Evolutionary conservation across 2,113 vertebrate species (phyloP), one percentile per base, ranked within the genome.

Genomic region (Opisthocomus hoazin): DNA sequence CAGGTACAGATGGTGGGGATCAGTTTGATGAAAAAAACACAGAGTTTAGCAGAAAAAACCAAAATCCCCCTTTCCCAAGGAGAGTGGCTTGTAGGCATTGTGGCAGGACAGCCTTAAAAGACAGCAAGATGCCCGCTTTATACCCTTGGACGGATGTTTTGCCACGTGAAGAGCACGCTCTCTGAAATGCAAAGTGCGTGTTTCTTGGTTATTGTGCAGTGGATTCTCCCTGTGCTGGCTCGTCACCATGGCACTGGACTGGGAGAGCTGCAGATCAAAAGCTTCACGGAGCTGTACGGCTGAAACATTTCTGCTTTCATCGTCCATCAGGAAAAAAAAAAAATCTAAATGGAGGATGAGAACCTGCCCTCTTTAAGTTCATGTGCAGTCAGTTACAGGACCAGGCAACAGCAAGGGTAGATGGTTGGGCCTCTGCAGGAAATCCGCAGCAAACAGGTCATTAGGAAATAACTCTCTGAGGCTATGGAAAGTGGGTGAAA

Each of bases 291-390:
- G 34, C 37, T 65, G 39, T 45, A 60, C 0, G 6, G 76, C 60
- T 95, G 60, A 92, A 79, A n/a, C 46, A 23, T n/a, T 93, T 41
- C 64, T 92, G 58, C 84, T 96, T 93, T 96, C 48, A 75, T 79
- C 5, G 0, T 61, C 69, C 58, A 50, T 87, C 77, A 12, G 48
- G 26, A 85, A 85, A 58, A 81, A 57, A 66, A 65, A 75, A 45
- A 21, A 66, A 36, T 30, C 48, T 65, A 56, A 92, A 76, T 65
- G 45, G 89, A 89, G 91, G 57, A 94, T 66, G 50, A 82, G 74
- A 93, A 83, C 61, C 56, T 87, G 60, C 48, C 61, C 4, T 2
- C 57, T 91, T 79, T n/a, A 57, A 46, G 32, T 65, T 89, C 58
- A 2, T 32, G 32, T 57, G 50, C n/a, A 79, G 79, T 71, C 68